Conservation (phyloP, 2,797 vertebrate species). For the Ispidina lecontei region DNA sequence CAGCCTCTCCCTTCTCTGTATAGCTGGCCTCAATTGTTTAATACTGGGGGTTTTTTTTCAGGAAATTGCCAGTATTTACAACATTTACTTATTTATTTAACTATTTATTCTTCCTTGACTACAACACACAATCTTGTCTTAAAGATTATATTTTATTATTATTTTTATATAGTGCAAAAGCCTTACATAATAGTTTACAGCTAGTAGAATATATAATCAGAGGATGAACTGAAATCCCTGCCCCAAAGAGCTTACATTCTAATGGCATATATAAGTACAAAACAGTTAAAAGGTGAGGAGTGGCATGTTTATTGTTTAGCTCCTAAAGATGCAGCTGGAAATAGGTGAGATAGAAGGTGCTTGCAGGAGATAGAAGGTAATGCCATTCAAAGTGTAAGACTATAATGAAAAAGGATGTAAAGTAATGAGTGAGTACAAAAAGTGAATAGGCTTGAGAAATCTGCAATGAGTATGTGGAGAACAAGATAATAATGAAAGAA, state of each 20-base stretch:
- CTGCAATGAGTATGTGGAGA: background rate
- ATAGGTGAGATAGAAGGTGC: background rate
- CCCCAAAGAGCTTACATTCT: constrained; percentile 72
- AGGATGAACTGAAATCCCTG: constrained; percentile 44
- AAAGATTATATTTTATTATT: constrained; percentile 57
- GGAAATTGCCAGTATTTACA: background rate
- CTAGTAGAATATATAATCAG: constrained; percentile 26
- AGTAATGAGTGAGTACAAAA: background rate
- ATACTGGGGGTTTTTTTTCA: background rate
- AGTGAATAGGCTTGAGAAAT: background rate
- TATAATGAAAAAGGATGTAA: background rate
- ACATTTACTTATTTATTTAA: background rate
- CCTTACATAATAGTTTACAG: constrained; percentile 58
- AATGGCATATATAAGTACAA: constrained; percentile 33
- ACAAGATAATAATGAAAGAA: background rate
- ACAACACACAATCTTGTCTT: constrained; percentile 51
- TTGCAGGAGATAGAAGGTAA: background rate
- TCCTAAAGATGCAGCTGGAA: background rate
- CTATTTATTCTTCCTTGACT: constrained; percentile 42
- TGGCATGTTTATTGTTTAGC: background rate
- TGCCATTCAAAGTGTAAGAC: background rate
- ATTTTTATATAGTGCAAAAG: constrained; percentile 1
- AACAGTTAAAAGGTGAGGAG: background rate
- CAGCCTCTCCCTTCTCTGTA: background rate
- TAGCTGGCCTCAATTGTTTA: background rate